These are phyloP conservation scores for Drosophila melanosoma DNA, from an alignment of 2,888 invertebrate species.

Conservation along the genomic window DNA sequence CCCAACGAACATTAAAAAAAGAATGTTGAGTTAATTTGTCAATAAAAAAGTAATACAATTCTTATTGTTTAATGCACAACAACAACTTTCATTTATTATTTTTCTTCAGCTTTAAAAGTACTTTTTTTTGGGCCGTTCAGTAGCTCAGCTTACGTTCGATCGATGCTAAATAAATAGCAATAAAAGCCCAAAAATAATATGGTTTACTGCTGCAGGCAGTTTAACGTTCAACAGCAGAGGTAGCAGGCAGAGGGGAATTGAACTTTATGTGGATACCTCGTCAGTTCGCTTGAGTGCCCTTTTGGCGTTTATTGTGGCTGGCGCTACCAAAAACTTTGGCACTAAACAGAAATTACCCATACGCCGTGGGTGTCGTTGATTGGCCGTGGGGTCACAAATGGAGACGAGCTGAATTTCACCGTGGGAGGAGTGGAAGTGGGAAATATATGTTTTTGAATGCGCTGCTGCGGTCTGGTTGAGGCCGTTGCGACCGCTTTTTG, in stretches of 20 bases:
- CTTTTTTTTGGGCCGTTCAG: constrained; percentile 17
- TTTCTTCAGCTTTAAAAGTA: constrained; percentile 28
- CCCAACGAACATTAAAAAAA: neutral
- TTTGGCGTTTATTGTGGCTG: constrained; percentile 72
- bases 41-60: neutral
- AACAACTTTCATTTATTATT: constrained; percentile 25
- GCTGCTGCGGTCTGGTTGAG: constrained; percentile 20
- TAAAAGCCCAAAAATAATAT: constrained; percentile 75
- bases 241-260: neutral
- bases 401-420: neutral
- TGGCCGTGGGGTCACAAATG: constrained; percentile 43
- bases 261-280: constrained; percentile 56
- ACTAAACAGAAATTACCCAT: constrained; percentile 76
- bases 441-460: constrained; percentile 3
- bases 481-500: constrained; percentile 21
- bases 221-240: constrained; percentile 4
- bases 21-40: constrained; percentile 1
- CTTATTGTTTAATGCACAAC: neutral
- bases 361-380: constrained; percentile 72
- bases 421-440: neutral
- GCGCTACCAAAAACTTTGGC: constrained; percentile 61
- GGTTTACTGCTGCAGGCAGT: constrained; percentile 63
- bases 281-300: constrained; percentile 74
- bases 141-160: constrained; percentile 21
- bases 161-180: constrained; percentile 73